phyloP scores from a whole-genome alignment of 2,797 vertebrate genomes.

The Florisuga fusca region DNA sequence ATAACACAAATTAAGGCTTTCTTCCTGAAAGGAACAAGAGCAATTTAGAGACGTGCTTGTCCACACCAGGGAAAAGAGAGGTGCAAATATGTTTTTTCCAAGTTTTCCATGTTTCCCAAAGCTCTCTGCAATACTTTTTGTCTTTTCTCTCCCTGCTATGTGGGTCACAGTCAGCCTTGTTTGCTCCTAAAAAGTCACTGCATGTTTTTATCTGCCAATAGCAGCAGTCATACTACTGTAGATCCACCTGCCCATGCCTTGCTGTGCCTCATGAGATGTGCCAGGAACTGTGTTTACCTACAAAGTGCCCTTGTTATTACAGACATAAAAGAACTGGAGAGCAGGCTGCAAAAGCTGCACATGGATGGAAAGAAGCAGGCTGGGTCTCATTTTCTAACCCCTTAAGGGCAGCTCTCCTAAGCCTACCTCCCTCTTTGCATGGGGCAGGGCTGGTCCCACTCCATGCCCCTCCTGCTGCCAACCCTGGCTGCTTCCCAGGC shows the following conservation, averaged over 20 bases:
- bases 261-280: not conserved
- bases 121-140: not conserved
- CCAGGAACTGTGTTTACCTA: not conserved
- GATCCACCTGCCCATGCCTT: not conserved
- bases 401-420: not conserved
- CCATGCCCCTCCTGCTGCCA: too few species aligned
- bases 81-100: not conserved
- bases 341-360: not conserved
- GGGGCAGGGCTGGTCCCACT: not conserved
- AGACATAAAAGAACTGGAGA: not conserved
- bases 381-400: not conserved
- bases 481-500: accelerated
- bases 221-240: not conserved
- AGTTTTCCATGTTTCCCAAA: not conserved
- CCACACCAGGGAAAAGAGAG: accelerated
- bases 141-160: not conserved
- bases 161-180: slow-evolving; percentile 8
- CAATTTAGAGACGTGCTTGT: not conserved
- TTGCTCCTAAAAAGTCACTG: slow-evolving; percentile 1
- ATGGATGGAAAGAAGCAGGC: not conserved
- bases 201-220: slow-evolving; percentile 10
- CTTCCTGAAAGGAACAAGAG: not conserved
- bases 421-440: not conserved
- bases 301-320: not conserved
- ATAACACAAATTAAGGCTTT: not conserved